A percentile compares a stretch with the other conserved stretches of the same genome.
These are phyloP conservation scores for Sericinus montela DNA, from an alignment of 2,888 invertebrate species.

Conservation along the genomic window DNA sequence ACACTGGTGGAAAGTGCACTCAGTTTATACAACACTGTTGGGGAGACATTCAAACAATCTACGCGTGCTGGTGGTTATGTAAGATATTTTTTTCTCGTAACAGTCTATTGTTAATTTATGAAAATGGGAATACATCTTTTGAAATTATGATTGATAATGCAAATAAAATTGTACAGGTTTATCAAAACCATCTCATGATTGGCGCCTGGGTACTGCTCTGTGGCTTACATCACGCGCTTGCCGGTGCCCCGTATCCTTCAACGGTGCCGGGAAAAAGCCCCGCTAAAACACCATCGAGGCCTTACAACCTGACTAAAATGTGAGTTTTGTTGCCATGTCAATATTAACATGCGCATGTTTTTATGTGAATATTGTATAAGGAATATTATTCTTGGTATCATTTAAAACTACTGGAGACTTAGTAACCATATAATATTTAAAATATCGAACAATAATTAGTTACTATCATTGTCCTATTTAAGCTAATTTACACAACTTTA, in stretches of 20 bases:
- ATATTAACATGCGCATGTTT: too few relatives aligned
- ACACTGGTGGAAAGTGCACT: slow-evolving; percentile 92
- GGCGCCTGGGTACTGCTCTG: slow-evolving; percentile 93
- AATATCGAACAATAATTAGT: too few relatives aligned
- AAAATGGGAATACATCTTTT: too few relatives aligned
- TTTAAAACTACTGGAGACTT: too few relatives aligned
- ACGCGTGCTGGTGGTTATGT: slow-evolving; percentile 93
- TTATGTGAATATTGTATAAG: too few relatives aligned
- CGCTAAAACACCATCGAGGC: slow-evolving; percentile 58
- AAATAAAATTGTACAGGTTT: slow-evolving; percentile 73
- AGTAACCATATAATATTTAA: too few relatives aligned
- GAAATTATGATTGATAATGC: background rate
- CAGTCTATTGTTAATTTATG: too few relatives aligned
- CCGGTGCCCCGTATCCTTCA: slow-evolving; percentile 79
- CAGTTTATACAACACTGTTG: slow-evolving; percentile 90
- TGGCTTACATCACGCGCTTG: slow-evolving; percentile 91
- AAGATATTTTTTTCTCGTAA: slow-evolving; percentile 46
- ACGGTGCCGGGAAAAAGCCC: slow-evolving; percentile 61
- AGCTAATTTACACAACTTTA: too few relatives aligned
- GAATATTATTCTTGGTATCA: too few relatives aligned
- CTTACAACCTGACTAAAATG: slow-evolving; percentile 71
- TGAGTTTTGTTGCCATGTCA: slow-evolving; percentile 31
- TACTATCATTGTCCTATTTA: too few relatives aligned
- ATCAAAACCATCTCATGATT: slow-evolving; percentile 93
- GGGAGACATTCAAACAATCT: slow-evolving; percentile 88